A percentile compares a stretch with the other conserved stretches of the same genome.
Evolutionary conservation across 2,797 vertebrate species (phyloP).

Genomic region (Telmatherina bonti): DNA sequence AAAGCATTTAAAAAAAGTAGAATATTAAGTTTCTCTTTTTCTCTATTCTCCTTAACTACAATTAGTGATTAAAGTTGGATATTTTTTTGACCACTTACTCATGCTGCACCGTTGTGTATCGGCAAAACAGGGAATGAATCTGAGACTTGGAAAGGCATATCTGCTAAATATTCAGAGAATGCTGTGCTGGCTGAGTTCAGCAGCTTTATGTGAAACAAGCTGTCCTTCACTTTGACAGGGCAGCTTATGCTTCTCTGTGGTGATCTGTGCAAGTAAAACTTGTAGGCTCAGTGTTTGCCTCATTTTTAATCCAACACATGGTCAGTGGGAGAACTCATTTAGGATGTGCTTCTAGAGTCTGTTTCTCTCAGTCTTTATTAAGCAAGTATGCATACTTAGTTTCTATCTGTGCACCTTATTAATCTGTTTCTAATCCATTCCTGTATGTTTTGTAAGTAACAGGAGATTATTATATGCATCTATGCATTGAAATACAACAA

Average conservation of each 20-base stretch:
- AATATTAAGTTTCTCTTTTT: too few relatives aligned
- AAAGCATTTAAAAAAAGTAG: neutral
- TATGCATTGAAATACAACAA: too few relatives aligned
- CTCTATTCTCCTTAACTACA: too few relatives aligned
- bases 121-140: neutral
- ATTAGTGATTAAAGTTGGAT: too few relatives aligned
- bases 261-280: neutral
- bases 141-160: neutral
- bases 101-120: neutral
- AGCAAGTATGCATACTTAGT: neutral
- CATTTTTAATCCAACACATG: neutral
- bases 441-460: too few relatives aligned
- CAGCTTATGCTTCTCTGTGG: neutral
- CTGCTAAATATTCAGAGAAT: slow-evolving; percentile 7
- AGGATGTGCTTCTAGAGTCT: neutral
- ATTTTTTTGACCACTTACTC: neutral
- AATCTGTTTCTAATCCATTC: too few relatives aligned
- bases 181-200: neutral
- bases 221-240: neutral
- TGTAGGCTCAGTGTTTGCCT: neutral
- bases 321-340: neutral
- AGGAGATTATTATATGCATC: too few relatives aligned
- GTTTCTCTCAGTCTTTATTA: neutral
- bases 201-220: neutral
- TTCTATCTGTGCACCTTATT: neutral